A percentile compares a stretch with the other conserved stretches of the same genome.
These are phyloP conservation scores for Odiellus spinosus DNA, from an alignment of 2,888 invertebrate species.

Conservation along the genomic window DNA sequence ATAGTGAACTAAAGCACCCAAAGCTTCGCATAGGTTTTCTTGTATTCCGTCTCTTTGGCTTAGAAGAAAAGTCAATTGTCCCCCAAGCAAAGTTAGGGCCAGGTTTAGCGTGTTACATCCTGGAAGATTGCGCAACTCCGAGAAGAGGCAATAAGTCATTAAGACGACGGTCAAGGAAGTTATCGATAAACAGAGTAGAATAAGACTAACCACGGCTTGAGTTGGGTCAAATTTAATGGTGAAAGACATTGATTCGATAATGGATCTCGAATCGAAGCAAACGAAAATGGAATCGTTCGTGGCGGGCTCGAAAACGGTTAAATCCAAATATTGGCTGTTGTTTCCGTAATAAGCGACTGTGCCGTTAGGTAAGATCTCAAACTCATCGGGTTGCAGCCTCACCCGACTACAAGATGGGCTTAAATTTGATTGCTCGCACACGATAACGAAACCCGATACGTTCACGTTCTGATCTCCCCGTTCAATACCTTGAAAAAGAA, in stretches of 20 bases:
- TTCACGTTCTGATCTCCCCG: conserved; percentile 11
- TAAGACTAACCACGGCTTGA: conserved; percentile 17
- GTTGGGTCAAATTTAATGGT: conserved; percentile 6
- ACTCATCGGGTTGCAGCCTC: conserved; percentile 13
- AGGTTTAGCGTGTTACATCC: conserved; percentile 30
- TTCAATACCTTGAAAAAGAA: conserved; percentile 19
- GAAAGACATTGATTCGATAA: neutral
- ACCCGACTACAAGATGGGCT: conserved; percentile 16
- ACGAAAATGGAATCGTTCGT: conserved; percentile 14
- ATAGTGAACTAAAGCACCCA: conserved; percentile 29
- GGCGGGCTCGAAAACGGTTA: conserved; percentile 10
- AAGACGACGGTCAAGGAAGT: conserved; percentile 25
- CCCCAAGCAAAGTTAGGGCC: conserved; percentile 25
- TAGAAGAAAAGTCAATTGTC: conserved; percentile 26
- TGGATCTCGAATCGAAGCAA: conserved; percentile 7
- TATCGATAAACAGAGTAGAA: conserved; percentile 23
- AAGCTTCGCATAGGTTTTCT: conserved; percentile 22
- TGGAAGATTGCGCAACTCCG: conserved; percentile 28
- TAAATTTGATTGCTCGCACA: conserved; percentile 17
- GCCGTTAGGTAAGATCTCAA: conserved; percentile 8
- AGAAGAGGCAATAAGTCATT: conserved; percentile 27
- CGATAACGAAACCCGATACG: conserved; percentile 18
- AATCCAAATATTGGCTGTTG: conserved; percentile 1
- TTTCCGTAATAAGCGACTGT: conserved; percentile 2
- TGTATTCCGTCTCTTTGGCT: conserved; percentile 19